Evolutionary conservation across 2,113 vertebrate genomes (phyloP).

Genomic region (Lepisosteus oculatus): DNA sequence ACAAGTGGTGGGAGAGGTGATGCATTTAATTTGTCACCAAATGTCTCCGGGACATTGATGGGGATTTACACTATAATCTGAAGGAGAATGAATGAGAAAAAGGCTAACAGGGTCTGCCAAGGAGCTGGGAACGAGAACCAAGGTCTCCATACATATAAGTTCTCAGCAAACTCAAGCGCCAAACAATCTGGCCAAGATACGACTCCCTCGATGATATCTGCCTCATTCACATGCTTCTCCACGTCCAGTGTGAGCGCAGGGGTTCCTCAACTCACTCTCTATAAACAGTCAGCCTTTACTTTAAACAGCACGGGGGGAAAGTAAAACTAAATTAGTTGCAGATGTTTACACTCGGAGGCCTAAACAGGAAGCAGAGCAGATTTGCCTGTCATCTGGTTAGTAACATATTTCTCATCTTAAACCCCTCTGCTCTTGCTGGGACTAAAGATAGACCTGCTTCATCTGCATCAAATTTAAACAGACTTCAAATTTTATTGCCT

Average conservation of each 20-base stretch:
- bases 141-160: not conserved
- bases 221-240: slow-evolving; percentile 27
- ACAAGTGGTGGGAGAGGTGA: no score
- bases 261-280: slow-evolving; percentile 3
- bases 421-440: not conserved
- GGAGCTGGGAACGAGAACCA: not conserved
- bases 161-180: not conserved
- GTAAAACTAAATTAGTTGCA: slow-evolving; percentile 30
- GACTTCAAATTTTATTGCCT: not conserved
- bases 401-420: slow-evolving; percentile 3
- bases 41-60: no score
- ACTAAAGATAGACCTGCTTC: slow-evolving; percentile 12
- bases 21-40: no score
- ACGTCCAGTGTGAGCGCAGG: not conserved
- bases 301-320: slow-evolving; percentile 27
- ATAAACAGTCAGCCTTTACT: slow-evolving; percentile 36
- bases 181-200: no score
- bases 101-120: no score
- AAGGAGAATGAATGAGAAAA: slow-evolving; percentile 20
- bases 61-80: not conserved
- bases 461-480: slow-evolving; percentile 2
- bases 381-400: slow-evolving; percentile 4
- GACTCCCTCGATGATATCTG: not conserved
- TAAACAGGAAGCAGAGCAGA: slow-evolving; percentile 32
- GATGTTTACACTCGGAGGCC: slow-evolving; percentile 29